Evolutionary conservation across 1,140 invertebrate genomes (phyloP).

Genomic region (Aleiodes sp.): DNA sequence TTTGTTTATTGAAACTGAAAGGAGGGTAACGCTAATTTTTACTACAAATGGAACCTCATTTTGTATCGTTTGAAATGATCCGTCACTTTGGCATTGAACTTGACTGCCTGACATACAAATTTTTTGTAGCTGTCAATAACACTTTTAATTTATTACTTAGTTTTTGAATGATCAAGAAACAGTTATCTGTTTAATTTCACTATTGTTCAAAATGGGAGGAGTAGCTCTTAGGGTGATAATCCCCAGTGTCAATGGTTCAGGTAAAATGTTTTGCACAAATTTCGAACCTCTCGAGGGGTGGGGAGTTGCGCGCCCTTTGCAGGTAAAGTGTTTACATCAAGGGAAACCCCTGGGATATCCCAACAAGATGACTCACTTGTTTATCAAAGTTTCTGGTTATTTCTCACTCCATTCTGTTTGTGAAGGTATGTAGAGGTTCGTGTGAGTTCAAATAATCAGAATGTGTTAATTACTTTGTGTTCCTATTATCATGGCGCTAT

Average conservation of each 20-base stretch:
- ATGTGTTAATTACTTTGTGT: not conserved
- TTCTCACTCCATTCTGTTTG: not conserved
- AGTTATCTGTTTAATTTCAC: no score
- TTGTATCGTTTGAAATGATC: no score
- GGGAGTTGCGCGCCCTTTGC: not conserved
- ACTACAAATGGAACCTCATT: no score
- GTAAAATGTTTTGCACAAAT: not conserved
- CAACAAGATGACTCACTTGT: not conserved
- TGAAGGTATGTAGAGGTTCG: not conserved
- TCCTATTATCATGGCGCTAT: not conserved
- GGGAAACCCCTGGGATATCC: not conserved
- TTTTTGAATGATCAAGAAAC: no score
- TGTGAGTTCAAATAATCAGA: not conserved
- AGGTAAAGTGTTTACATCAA: constrained; percentile 1
- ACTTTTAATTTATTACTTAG: no score
- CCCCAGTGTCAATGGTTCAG: not conserved
- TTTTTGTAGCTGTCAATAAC: no score
- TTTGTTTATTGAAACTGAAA: not conserved
- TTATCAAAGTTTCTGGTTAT: not conserved
- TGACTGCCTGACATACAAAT: no score
- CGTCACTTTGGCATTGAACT: no score
- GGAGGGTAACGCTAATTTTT: not conserved
- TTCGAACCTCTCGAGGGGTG: not conserved
- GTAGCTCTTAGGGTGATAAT: not conserved
- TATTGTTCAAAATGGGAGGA: no score